Conservation (phyloP, 2,888 invertebrate species). For the Tricholauxania praeusta region DNA sequence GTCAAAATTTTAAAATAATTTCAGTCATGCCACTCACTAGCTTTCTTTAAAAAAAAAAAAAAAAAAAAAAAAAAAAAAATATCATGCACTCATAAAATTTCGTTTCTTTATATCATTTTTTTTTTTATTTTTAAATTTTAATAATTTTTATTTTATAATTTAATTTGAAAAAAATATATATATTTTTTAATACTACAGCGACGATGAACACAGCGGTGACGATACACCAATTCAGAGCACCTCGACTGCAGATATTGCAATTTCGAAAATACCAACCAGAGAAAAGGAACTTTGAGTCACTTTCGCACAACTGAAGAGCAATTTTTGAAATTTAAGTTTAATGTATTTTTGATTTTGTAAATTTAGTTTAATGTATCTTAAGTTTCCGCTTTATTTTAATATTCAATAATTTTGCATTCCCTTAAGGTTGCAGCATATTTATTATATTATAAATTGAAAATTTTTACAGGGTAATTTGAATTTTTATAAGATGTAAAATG, state of each 20-base stretch:
- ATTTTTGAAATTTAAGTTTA: not conserved
- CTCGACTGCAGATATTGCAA: constrained; percentile 59
- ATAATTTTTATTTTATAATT: constrained; percentile 28
- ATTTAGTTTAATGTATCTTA: not conserved
- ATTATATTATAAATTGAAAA: too few species aligned
- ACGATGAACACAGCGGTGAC: constrained; percentile 42
- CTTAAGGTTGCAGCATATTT: too few species aligned
- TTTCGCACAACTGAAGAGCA: not conserved
- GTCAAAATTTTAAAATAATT: constrained; percentile 16
- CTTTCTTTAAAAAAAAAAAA: constrained; percentile 2
- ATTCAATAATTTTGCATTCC: constrained; percentile 4
- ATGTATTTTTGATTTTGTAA: too few species aligned
- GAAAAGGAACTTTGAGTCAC: constrained; percentile 41
- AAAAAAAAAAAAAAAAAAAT: not conserved
- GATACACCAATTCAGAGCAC: constrained; percentile 50
- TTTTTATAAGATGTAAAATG: too few species aligned
- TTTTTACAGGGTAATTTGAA: too few species aligned
- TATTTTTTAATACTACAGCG: constrained; percentile 55
- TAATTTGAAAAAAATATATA: constrained; percentile 28
- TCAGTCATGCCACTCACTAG: constrained; percentile 4
- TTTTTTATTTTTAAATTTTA: constrained; percentile 21
- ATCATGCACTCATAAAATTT: not conserved
- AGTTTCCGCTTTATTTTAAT: not conserved
- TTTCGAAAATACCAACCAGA: constrained; percentile 50
- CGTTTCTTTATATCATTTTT: constrained; percentile 10